These are phyloP conservation scores for Dicentrarchus labrax DNA, from an alignment of 2,113 vertebrate species.

Conservation along the genomic window DNA sequence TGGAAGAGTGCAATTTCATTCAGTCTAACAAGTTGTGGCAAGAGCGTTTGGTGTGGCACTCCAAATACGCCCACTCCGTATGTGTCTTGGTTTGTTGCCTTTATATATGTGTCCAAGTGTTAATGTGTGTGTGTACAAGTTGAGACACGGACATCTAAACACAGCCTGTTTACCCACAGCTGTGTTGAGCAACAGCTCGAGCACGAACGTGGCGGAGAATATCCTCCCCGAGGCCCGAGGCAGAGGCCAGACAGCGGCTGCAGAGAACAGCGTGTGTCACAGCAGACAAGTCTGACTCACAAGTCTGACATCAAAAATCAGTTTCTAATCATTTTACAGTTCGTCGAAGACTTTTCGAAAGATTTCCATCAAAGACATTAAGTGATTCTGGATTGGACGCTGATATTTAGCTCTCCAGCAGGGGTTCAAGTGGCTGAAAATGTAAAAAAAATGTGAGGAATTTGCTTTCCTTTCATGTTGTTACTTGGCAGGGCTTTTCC, in stretches of 20 bases:
- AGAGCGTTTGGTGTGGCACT: constrained; percentile 64
- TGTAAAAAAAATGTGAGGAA: constrained; percentile 69
- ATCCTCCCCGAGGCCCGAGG: constrained; percentile 41
- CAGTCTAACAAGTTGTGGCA: constrained; percentile 71
- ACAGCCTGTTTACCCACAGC: constrained; percentile 78
- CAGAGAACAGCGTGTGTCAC: constrained; percentile 71
- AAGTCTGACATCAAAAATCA: constrained; percentile 37
- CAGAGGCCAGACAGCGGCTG: constrained; percentile 55
- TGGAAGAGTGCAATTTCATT: constrained; percentile 47
- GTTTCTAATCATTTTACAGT: constrained; percentile 36
- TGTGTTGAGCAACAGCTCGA: constrained; percentile 73
- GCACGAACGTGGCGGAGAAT: neutral
- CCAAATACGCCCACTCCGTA: constrained; percentile 57
- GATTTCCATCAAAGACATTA: neutral
- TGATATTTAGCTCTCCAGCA: constrained; percentile 18
- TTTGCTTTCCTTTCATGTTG: constrained; percentile 71
- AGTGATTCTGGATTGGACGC: neutral
- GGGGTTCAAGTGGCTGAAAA: constrained; percentile 32
- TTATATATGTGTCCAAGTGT: constrained; percentile 11
- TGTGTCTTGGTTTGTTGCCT: constrained; percentile 47
- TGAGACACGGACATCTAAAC: constrained; percentile 79
- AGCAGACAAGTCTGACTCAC: constrained; percentile 58
- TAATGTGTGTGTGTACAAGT: constrained; percentile 71
- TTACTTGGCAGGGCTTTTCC: constrained; percentile 58
- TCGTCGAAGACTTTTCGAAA: constrained; percentile 19